Base-by-base conservation (phyloP, 2,113 vertebrate species). In the Colistium nudipinnis region DNA sequence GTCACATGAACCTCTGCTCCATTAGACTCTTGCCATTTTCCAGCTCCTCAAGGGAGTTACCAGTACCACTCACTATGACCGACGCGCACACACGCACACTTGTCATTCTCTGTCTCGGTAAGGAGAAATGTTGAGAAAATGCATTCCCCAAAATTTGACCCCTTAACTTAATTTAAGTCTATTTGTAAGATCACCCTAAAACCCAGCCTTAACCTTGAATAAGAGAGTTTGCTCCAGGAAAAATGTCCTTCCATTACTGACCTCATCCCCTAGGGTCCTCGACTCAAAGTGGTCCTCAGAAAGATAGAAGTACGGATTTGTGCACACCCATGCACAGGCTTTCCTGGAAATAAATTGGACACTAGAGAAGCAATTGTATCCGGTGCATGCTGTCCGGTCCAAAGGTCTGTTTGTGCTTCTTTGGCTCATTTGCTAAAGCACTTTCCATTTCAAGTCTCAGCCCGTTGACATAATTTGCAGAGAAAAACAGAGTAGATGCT, bases 1-100 rank as follows among this genome's bases (percentile, higher is more conserved):
- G 78, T 92, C 89, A 90, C 84, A 89, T 89, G 87, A 84, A 78
- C 63, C 70, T 85, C 79, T 41, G 54, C 76, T 82, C 61, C 60
- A 62, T 83, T 86, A 76, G 72, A 76, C 55, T 64, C 55, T 76
- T 86, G 76, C 85, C 80, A 69, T 89, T 92, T 89, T 68, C 69
- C 71, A 52, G 62, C 55, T 74, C 70, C 85, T 83, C 67, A 25
- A 64, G 81, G 72, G 78, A 85, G 78, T 72, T 60, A 11, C 39
- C 51, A 44, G 60, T 62, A 65, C 88, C 78, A 68, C 76, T 68
- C 52, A 38, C 61, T 44, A n/a, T 49, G 47, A 49, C 54, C 48
- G n/a, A 56, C 16, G 17, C 35, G 31, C 44, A 52, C 22, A 27
- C 53, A 51, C 20, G 20, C 53, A 41, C 14, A 20, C 25, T 17